These are phyloP conservation scores for Hiodon alosoides DNA, from an alignment of 2,113 vertebrate genomes.

Conservation along the genomic window DNA sequence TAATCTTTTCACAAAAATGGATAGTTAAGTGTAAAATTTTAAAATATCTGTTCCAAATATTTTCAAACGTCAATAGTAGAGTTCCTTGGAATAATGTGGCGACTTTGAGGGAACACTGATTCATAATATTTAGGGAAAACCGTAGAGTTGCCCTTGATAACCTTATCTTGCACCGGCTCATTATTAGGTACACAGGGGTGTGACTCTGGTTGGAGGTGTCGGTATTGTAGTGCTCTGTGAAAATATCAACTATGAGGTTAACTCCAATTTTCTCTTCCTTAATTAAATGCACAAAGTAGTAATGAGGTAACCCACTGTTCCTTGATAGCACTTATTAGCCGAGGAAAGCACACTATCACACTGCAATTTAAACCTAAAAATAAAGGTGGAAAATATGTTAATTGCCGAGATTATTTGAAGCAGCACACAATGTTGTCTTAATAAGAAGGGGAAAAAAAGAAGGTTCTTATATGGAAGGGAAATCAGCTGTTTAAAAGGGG, in stretches of 20 bases:
- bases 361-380: conserved; percentile 93
- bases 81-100: neutral
- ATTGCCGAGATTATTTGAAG: conserved; percentile 83
- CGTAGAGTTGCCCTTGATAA: conserved; percentile 66
- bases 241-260: conserved; percentile 97
- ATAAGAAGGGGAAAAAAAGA: conserved; percentile 76
- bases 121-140: conserved; percentile 75
- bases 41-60: neutral
- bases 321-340: conserved; percentile 97
- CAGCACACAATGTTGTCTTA: conserved; percentile 74
- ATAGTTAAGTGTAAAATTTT: neutral
- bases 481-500: conserved; percentile 59
- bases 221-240: conserved; percentile 89
- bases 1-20: neutral
- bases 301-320: conserved; percentile 97
- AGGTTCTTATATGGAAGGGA: conserved; percentile 67
- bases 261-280: conserved; percentile 94
- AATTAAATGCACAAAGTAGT: conserved; percentile 97
- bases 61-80: neutral
- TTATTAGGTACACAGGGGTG: conserved; percentile 95
- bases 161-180: conserved; percentile 74
- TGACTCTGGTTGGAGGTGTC: conserved; percentile 95
- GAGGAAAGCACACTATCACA: conserved; percentile 83
- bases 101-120: conserved; percentile 48
- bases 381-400: conserved; percentile 73